Conservation (phyloP, 2,797 vertebrate species). For the Acridotheres tristis region DNA sequence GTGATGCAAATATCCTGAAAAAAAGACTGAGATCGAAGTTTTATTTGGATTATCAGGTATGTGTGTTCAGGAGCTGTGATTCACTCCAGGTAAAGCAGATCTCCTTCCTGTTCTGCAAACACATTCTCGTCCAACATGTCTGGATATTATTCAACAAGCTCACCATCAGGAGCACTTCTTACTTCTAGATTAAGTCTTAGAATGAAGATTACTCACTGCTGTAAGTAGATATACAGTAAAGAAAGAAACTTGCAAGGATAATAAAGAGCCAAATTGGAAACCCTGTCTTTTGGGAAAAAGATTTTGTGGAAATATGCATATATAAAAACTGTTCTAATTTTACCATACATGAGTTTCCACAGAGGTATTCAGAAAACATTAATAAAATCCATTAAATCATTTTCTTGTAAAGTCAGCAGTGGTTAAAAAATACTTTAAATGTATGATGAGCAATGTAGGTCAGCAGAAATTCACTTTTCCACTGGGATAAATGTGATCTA, state of each 20-base stretch:
- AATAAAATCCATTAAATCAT: background rate
- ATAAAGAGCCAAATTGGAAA: background rate
- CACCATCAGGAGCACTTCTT: background rate
- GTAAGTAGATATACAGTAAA: background rate
- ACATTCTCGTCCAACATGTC: fast-evolving
- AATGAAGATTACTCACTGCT: background rate
- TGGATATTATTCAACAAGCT: background rate
- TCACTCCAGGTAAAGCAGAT: background rate
- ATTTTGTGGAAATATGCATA: background rate
- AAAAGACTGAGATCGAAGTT: background rate
- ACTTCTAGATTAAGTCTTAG: background rate
- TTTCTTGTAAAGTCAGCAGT: background rate
- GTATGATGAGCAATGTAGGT: background rate
- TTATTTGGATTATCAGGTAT: background rate
- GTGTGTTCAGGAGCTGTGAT: background rate
- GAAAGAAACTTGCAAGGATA: background rate
- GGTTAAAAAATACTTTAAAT: background rate
- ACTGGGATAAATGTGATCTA: background rate
- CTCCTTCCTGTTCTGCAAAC: background rate
- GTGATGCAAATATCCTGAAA: background rate
- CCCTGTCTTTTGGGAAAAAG: background rate
- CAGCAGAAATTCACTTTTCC: background rate
- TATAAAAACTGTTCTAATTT: background rate
- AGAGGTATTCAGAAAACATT: background rate
- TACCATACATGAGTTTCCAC: background rate